Percentiles rank a stretch among this genome's conserved stretches.
These are phyloP conservation scores for Ditylenchus dipsaci DNA, from an alignment of 1,140 invertebrate genomes.

Conservation along the genomic window DNA sequence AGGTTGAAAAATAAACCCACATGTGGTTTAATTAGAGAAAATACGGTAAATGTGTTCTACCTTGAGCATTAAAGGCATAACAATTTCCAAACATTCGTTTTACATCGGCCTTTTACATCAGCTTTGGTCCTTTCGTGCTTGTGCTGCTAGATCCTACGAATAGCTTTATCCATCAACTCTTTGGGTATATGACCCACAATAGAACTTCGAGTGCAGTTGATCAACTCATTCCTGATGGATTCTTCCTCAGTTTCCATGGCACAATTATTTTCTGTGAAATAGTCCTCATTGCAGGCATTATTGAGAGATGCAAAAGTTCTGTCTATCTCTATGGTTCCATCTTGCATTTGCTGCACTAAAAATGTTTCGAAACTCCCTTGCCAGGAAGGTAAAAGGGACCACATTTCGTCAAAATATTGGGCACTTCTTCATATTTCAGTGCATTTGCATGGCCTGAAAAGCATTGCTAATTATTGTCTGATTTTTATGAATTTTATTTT, in stretches of 20 bases:
- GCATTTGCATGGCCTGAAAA: not conserved
- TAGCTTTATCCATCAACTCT: not conserved
- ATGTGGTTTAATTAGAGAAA: too few species aligned
- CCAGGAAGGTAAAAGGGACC: not conserved
- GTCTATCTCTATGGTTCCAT: not conserved
- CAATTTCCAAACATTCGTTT: constrained; percentile 54
- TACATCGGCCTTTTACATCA: constrained; percentile 41
- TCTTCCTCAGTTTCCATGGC: not conserved
- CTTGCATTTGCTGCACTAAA: not conserved
- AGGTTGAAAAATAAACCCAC: too few species aligned
- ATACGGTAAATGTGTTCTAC: too few species aligned
- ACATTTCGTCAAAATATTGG: not conserved
- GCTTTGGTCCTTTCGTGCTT: not conserved
- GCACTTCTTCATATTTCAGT: not conserved
- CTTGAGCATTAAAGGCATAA: constrained; percentile 48
- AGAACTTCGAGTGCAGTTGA: not conserved
- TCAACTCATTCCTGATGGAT: not conserved
- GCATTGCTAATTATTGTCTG: too few species aligned
- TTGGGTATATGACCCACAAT: not conserved
- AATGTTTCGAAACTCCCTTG: not conserved
- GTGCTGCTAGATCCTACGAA: not conserved
- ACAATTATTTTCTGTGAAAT: not conserved
- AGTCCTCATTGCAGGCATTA: not conserved
- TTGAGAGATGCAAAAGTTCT: not conserved
- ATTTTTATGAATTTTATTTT: too few species aligned